Evolutionary conservation across 2,113 vertebrate genomes (phyloP).

Genomic region (Lucifuga dentata): DNA sequence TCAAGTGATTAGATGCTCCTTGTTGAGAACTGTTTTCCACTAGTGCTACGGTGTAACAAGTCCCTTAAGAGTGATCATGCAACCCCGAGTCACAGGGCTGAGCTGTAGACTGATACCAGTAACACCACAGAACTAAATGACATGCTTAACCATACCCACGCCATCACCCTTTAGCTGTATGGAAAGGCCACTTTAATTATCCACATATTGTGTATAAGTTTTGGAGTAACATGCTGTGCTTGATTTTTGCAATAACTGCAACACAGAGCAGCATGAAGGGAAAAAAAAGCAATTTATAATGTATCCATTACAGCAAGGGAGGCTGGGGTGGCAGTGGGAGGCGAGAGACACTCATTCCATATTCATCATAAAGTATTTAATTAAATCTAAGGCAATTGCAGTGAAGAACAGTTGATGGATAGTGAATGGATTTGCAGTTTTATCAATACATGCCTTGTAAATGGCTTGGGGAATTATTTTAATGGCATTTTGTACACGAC

Average conservation of each 20-base stretch:
- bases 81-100: neutral
- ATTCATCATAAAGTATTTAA: neutral
- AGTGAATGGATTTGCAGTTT: neutral
- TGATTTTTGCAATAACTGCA: constrained; percentile 5
- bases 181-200: constrained; percentile 64
- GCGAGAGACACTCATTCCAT: neutral
- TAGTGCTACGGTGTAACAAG: neutral
- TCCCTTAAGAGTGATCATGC: constrained; percentile 23
- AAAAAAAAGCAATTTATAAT: neutral
- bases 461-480: neutral
- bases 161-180: constrained; percentile 22
- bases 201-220: constrained; percentile 47
- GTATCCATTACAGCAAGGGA: neutral
- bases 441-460: neutral
- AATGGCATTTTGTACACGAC: neutral
- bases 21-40: constrained; percentile 47
- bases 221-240: constrained; percentile 33
- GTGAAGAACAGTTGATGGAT: neutral
- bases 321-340: neutral
- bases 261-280: constrained; percentile 14
- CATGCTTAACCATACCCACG: constrained; percentile 16
- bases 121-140: constrained; percentile 18
- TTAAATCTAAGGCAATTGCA: neutral
- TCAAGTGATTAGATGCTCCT: constrained; percentile 9
- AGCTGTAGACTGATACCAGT: constrained; percentile 12